A percentile compares a stretch with the other conserved stretches of the same genome.
phyloP scores from a whole-genome alignment of 2,797 vertebrate species.

The Gymnodraco acuticeps region DNA sequence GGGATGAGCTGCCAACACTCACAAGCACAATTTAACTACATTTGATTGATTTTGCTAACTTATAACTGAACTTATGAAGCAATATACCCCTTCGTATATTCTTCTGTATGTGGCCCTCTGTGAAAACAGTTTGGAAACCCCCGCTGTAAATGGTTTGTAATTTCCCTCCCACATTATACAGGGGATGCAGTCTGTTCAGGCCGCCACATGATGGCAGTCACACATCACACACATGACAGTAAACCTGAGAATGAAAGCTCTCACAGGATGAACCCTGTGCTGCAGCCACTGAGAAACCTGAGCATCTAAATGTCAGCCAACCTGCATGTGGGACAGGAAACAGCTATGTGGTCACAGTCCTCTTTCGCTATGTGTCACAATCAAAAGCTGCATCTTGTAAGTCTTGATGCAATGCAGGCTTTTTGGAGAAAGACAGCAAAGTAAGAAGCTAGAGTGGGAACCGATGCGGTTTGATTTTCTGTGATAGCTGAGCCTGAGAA shows the following conservation, averaged over 20 bases:
- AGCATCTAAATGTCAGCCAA: constrained; percentile 40
- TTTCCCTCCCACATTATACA: not conserved
- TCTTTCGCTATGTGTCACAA: constrained; percentile 15
- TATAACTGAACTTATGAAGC: too few relatives aligned
- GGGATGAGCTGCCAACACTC: too few relatives aligned
- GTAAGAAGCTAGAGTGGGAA: constrained; percentile 1
- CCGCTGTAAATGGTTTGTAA: too few relatives aligned
- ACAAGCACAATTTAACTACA: too few relatives aligned
- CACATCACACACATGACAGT: constrained; percentile 4
- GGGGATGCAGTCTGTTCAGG: constrained; percentile 5
- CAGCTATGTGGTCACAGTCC: not conserved
- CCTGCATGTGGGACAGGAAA: not conserved
- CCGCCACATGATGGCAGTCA: constrained; percentile 72
- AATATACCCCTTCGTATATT: too few relatives aligned
- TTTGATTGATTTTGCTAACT: too few relatives aligned
- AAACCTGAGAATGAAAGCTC: not conserved
- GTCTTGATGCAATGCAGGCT: constrained; percentile 17
- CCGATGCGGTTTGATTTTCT: constrained; percentile 65
- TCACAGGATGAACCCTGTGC: not conserved
- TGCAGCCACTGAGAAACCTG: constrained; percentile 20
- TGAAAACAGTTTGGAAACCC: too few relatives aligned
- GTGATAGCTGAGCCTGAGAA: constrained; percentile 45
- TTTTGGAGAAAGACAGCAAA: constrained; percentile 16
- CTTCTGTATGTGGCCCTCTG: too few relatives aligned
- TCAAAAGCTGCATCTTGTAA: constrained; percentile 1